Conservation (phyloP, 1,140 invertebrate genomes). For the Drosophila lowei region DNA sequence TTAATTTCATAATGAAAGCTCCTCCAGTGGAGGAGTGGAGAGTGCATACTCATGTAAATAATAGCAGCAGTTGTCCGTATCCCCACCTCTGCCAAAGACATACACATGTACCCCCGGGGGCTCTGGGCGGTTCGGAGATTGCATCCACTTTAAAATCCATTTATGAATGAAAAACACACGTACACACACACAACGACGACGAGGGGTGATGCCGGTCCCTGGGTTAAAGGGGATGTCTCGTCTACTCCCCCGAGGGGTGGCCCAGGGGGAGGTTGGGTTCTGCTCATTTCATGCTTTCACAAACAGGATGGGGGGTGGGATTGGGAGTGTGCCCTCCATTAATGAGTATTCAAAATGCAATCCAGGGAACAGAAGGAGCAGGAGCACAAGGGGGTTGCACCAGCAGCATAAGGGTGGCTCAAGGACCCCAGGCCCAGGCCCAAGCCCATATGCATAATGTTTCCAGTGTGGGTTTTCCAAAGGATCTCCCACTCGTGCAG, state of each 20-base stretch:
- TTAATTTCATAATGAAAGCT: conserved; percentile 76
- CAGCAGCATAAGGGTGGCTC: conserved; percentile 34
- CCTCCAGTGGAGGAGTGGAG: conserved; percentile 14
- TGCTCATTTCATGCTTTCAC: conserved; percentile 39
- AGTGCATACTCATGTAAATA: conserved; percentile 67
- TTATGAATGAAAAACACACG: conserved; percentile 60
- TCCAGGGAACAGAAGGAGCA: conserved; percentile 25
- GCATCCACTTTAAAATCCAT: conserved; percentile 79
- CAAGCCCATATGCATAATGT: too few species aligned
- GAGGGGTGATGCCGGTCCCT: conserved; percentile 21
- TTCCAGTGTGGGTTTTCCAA: too few species aligned
- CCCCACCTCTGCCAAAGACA: conserved; percentile 16
- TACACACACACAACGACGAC: conserved; percentile 6
- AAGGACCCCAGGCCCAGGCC: too few species aligned
- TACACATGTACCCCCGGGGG: conserved; percentile 12
- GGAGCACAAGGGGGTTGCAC: conserved; percentile 3
- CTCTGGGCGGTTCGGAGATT: conserved; percentile 21
- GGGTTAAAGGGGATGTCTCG: conserved; percentile 29
- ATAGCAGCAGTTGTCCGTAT: conserved; percentile 31
- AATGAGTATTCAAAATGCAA: conserved; percentile 79
- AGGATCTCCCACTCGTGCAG: too few species aligned
- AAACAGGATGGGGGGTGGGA: not conserved
- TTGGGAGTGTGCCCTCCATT: conserved; percentile 36
- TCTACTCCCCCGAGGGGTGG: conserved; percentile 8
- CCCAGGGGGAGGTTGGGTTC: conserved; percentile 2